phyloP scores from a whole-genome alignment of 2,888 invertebrate species.

The Stegophylla sp. region DNA sequence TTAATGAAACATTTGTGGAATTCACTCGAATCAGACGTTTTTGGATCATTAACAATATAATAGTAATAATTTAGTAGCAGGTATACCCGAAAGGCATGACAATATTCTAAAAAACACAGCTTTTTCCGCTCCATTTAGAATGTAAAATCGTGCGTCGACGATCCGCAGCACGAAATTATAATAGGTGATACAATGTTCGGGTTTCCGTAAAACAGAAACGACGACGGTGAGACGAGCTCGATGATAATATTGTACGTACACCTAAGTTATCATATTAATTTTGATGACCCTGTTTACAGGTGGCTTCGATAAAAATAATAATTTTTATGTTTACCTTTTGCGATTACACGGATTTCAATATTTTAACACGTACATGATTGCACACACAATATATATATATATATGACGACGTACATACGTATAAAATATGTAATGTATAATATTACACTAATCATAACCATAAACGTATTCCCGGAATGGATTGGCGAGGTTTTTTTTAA shows the following conservation, averaged over 20 bases:
- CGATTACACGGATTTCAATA: not conserved
- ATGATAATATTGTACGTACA: not conserved
- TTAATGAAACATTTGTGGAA: not conserved
- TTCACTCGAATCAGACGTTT: no score
- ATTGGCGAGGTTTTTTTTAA: conserved; percentile 16
- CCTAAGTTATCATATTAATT: conserved; percentile 39
- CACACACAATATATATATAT: not conserved
- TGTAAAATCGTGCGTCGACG: no score
- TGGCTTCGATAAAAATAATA: conserved; percentile 13
- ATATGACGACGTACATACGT: not conserved
- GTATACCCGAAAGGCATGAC: no score
- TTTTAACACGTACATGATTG: not conserved
- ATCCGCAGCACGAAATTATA: no score
- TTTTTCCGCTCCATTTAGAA: no score
- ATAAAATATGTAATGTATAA: not conserved
- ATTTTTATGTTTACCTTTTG: conserved; percentile 40
- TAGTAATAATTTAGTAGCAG: no score
- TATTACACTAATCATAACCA: no score
- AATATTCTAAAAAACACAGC: no score
- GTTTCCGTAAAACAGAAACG: no score
- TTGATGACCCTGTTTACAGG: conserved; percentile 31
- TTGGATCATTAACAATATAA: no score
- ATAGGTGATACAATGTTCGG: no score
- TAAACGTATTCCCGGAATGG: conserved; percentile 1
- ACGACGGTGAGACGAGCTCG: not conserved